A percentile compares a stretch with the other conserved stretches of the same genome.
These are phyloP conservation scores for Meles meles DNA, from an alignment of 2,113 vertebrate species.

Conservation along the genomic window DNA sequence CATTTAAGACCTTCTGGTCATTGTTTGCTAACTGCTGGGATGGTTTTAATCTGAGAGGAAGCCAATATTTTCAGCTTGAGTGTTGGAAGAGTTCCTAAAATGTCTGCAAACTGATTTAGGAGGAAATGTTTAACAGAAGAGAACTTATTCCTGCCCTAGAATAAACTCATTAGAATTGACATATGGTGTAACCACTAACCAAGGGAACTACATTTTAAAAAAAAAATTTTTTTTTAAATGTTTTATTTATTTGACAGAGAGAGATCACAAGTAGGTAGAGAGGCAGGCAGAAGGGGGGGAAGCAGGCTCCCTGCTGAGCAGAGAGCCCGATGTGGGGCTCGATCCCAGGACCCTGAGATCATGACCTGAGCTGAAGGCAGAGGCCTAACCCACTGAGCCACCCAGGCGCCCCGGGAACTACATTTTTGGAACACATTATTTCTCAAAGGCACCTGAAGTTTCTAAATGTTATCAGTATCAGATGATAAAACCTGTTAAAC, in stretches of 20 bases:
- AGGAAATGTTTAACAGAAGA: conserved; percentile 45
- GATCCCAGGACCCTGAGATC: too few species aligned
- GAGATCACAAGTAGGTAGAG: too few species aligned
- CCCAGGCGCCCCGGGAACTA: too few species aligned
- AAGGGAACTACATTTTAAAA: background rate
- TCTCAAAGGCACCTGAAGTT: background rate
- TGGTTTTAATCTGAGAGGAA: conserved; percentile 34
- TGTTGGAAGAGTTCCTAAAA: conserved; percentile 38
- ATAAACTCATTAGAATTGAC: conserved; percentile 35
- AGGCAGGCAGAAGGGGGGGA: too few species aligned
- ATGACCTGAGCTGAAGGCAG: too few species aligned
- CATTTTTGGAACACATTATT: background rate
- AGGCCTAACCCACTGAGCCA: too few species aligned
- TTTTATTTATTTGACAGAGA: too few species aligned
- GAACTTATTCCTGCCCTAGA: background rate
- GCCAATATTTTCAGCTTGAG: conserved; percentile 18
- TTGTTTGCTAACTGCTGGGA: conserved; percentile 24
- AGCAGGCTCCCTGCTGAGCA: too few species aligned
- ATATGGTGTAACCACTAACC: background rate
- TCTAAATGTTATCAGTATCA: background rate
- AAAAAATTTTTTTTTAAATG: too few species aligned
- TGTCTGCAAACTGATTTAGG: conserved; percentile 38
- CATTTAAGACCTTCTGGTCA: conserved; percentile 38
- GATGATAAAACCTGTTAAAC: background rate
- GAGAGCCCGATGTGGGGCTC: too few species aligned